A percentile compares a stretch with the other conserved stretches of the same genome.
Evolutionary conservation across 2,113 vertebrate species (phyloP).

Genomic region (Gymnarchus niloticus): DNA sequence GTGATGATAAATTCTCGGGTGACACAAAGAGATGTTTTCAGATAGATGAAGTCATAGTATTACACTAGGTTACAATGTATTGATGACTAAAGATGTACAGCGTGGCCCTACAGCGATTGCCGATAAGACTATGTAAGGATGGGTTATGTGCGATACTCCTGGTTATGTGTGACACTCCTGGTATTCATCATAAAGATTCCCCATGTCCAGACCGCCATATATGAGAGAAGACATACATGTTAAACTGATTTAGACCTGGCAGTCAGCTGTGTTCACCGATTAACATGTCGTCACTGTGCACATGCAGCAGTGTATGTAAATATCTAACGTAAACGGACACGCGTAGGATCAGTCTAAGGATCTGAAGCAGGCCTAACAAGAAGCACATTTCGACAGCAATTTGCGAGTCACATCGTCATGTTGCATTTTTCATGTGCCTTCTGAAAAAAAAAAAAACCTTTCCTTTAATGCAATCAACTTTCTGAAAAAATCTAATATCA

Average conservation of each 20-base stretch:
- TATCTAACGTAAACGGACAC: too few relatives aligned
- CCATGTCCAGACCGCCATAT: not conserved
- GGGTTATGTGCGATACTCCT: not conserved
- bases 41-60: too few relatives aligned
- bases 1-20: too few relatives aligned
- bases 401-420: too few relatives aligned
- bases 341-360: too few relatives aligned
- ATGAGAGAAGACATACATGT: not conserved
- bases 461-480: too few relatives aligned
- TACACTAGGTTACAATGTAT: not conserved
- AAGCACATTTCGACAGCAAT: too few relatives aligned
- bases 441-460: too few relatives aligned
- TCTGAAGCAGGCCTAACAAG: too few relatives aligned
- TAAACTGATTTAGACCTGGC: not conserved
- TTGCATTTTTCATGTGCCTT: too few relatives aligned
- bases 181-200: not conserved
- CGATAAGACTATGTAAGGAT: not conserved
- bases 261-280: not conserved
- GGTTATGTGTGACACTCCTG: not conserved
- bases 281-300: not conserved
- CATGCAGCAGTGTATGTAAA: not conserved
- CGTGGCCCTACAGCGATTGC: not conserved
- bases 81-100: not conserved
- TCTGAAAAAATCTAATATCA: not conserved
- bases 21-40: too few relatives aligned